Evolutionary conservation across 1,140 invertebrate species (phyloP).

Genomic region (Hyles vespertilio): DNA sequence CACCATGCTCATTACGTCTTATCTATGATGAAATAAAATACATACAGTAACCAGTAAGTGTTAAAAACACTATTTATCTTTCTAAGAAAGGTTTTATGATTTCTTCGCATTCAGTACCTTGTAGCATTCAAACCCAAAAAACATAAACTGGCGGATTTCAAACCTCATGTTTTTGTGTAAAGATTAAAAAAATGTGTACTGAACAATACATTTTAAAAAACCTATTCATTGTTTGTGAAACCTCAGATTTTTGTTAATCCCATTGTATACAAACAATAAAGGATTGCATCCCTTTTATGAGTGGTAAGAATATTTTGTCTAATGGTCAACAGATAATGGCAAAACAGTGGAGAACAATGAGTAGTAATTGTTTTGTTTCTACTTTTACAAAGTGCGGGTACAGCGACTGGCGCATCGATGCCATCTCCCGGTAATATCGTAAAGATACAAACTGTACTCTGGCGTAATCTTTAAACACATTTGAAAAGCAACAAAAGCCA

Average conservation of each 20-base stretch:
- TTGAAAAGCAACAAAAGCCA: slow-evolving; percentile 12
- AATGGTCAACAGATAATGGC: slow-evolving; percentile 24
- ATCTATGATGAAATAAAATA: too few relatives aligned
- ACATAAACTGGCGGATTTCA: too few relatives aligned
- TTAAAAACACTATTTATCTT: too few relatives aligned
- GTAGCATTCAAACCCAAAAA: too few relatives aligned
- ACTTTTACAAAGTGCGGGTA: slow-evolving; percentile 24
- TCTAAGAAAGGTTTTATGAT: too few relatives aligned
- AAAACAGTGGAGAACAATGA: slow-evolving; percentile 44
- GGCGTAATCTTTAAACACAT: slow-evolving; percentile 17
- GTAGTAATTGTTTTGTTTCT: slow-evolving; percentile 38
- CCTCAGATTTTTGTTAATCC: too few relatives aligned
- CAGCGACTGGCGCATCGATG: slow-evolving; percentile 9
- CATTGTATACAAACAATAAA: too few relatives aligned
- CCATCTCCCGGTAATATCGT: slow-evolving; percentile 21
- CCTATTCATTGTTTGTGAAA: too few relatives aligned
- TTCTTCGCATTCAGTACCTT: too few relatives aligned
- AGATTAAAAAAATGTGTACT: background rate
- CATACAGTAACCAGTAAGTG: too few relatives aligned
- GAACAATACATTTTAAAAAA: background rate
- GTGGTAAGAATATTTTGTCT: background rate
- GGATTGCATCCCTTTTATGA: too few relatives aligned
- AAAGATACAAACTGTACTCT: slow-evolving; percentile 32
- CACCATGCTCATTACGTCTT: too few relatives aligned
- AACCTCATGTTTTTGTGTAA: background rate